Evolutionary conservation across 1,140 invertebrate genomes (phyloP).

Genomic region (Leptonema lineaticorne): DNA sequence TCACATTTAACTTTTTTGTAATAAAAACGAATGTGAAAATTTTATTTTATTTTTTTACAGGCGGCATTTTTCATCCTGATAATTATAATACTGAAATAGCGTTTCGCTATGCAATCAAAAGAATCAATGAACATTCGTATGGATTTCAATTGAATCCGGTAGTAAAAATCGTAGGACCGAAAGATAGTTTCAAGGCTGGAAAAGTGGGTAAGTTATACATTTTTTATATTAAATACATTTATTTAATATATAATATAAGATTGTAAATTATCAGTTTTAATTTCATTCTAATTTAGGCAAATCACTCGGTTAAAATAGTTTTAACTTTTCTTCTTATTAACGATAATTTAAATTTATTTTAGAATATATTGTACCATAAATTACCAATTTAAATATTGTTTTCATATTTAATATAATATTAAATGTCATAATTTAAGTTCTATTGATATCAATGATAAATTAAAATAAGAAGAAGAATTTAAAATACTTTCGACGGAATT

Average conservation of each 20-base stretch:
- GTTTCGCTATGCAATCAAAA: conserved; percentile 52
- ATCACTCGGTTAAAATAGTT: too few relatives aligned
- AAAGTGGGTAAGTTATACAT: conserved; percentile 47
- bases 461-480: too few relatives aligned
- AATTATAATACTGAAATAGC: conserved; percentile 48
- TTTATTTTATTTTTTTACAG: conserved; percentile 24
- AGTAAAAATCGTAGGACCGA: conserved; percentile 46
- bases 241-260: conserved; percentile 11
- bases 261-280: too few relatives aligned
- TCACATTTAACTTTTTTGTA: neutral
- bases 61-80: conserved; percentile 42
- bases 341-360: too few relatives aligned
- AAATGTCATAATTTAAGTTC: too few relatives aligned
- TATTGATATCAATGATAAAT: too few relatives aligned
- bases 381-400: too few relatives aligned
- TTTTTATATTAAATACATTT: neutral
- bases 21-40: neutral
- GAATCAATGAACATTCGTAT: conserved; percentile 49
- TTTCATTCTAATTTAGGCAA: too few relatives aligned
- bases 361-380: too few relatives aligned
- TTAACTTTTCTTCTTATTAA: too few relatives aligned
- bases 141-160: conserved; percentile 38
- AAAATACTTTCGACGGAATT: too few relatives aligned
- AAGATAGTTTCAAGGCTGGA: conserved; percentile 53
- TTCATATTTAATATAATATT: too few relatives aligned